These are phyloP conservation scores for Tragelaphus imberbis DNA, from an alignment of 2,113 vertebrate genomes.

Conservation along the genomic window DNA sequence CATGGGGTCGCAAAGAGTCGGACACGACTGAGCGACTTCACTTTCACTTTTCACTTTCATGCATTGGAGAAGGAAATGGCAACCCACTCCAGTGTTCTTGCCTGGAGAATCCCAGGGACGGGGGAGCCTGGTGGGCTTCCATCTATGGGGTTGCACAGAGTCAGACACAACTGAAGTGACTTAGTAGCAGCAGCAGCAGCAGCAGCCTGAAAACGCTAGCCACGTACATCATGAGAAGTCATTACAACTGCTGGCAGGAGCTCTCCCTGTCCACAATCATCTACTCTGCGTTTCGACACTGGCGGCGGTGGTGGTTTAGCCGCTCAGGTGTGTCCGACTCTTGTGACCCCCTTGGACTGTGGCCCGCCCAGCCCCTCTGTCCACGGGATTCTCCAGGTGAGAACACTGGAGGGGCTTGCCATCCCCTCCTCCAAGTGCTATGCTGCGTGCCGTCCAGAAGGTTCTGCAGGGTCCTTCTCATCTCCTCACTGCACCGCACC, in stretches of 20 bases:
- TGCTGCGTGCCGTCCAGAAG: neutral
- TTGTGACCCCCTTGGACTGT: neutral
- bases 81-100: no score
- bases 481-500: neutral
- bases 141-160: no score
- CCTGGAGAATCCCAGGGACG: no score
- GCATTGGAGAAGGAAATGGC: no score
- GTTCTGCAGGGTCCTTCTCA: neutral
- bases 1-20: no score
- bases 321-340: neutral
- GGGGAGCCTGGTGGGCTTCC: no score
- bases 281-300: neutral
- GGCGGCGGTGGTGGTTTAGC: neutral
- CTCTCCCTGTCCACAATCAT: neutral
- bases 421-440: neutral
- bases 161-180: fast-evolving
- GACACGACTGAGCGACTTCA: no score
- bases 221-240: neutral
- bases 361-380: neutral
- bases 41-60: no score
- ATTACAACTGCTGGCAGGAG: neutral
- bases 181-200: no score
- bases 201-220: neutral
- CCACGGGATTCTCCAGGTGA: neutral
- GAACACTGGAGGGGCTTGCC: neutral